phyloP scores from a whole-genome alignment of 2,797 vertebrate species.

The Onychomys leucogaster region DNA sequence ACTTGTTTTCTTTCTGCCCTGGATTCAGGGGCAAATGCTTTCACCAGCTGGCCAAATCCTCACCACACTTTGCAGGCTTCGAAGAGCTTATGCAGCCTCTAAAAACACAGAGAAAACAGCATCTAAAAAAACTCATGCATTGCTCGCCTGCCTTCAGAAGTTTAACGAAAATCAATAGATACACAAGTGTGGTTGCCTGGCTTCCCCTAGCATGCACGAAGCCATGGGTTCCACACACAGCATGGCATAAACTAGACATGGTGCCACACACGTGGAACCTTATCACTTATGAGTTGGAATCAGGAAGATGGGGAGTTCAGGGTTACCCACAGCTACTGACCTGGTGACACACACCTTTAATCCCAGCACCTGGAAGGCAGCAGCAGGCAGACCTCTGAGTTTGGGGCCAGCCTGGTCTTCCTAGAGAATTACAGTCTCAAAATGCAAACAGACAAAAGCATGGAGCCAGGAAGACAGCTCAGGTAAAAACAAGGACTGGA shows the following conservation, averaged over 20 bases:
- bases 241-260: no score
- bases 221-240: neutral
- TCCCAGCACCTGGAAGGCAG: neutral
- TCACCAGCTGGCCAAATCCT: neutral
- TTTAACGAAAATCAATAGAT: neutral
- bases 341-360: neutral
- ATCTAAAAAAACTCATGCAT: neutral
- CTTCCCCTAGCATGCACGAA: neutral
- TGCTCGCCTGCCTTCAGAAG: neutral
- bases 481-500: neutral
- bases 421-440: neutral
- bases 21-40: neutral
- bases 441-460: neutral
- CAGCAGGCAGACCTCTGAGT: neutral
- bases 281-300: neutral
- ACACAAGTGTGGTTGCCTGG: neutral
- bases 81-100: neutral
- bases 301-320: neutral
- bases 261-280: neutral
- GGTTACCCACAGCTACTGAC: neutral
- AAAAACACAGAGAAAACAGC: neutral
- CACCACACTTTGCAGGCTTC: neutral
- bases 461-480: neutral
- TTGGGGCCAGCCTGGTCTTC: neutral
- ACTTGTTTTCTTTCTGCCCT: neutral